Percentiles rank a stretch among this genome's conserved stretches.
Conservation (phyloP, 2,888 invertebrate species). For the Entomobrya proxima region DNA sequence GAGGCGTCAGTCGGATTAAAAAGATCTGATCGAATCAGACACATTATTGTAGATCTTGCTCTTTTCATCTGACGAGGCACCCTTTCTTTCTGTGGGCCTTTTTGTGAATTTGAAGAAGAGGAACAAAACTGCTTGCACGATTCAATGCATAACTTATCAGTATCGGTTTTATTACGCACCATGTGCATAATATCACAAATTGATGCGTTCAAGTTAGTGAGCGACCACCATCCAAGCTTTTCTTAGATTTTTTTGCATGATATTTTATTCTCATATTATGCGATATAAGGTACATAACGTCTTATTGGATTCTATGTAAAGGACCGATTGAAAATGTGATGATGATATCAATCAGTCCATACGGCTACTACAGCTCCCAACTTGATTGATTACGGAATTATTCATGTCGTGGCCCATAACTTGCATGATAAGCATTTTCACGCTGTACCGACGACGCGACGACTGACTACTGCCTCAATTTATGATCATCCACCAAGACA, state of each 20-base stretch:
- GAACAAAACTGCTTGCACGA: background rate
- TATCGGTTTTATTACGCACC: background rate
- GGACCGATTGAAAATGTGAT: slow-evolving; percentile 17
- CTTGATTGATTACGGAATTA: slow-evolving; percentile 32
- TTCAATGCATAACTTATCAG: background rate
- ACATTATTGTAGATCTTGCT: slow-evolving; percentile 46
- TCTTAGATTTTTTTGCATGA: slow-evolving; percentile 31
- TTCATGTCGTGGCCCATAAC: slow-evolving; percentile 16
- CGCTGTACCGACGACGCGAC: slow-evolving; percentile 23
- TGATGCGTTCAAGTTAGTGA: background rate
- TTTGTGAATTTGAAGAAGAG: background rate
- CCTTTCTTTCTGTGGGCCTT: background rate
- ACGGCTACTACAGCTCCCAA: slow-evolving; percentile 25
- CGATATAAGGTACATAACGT: background rate
- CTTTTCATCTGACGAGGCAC: slow-evolving; percentile 35
- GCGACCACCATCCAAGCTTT: slow-evolving; percentile 55
- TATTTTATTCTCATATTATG: background rate
- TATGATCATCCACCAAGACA: background rate
- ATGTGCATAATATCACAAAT: background rate
- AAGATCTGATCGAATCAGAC: slow-evolving; percentile 46
- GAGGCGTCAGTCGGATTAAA: slow-evolving; percentile 63
- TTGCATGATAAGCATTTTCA: slow-evolving; percentile 52
- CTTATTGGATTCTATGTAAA: background rate
- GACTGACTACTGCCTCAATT: background rate
- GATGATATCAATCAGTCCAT: slow-evolving; percentile 52